These are phyloP conservation scores for Bungarus multicinctus DNA, from an alignment of 2,113 vertebrate genomes.

Conservation along the genomic window DNA sequence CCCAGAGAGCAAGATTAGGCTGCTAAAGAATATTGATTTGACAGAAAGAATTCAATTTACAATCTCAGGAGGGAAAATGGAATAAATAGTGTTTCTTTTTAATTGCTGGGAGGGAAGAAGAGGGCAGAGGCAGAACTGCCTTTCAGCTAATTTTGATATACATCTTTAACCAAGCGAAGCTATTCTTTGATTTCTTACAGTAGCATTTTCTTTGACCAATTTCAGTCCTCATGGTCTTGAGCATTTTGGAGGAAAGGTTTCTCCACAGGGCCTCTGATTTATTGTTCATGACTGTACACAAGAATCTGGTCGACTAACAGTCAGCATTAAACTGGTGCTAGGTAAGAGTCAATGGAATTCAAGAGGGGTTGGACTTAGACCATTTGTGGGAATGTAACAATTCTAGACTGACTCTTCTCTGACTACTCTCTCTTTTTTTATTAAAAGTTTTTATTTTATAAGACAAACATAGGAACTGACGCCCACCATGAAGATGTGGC, in stretches of 20 bases:
- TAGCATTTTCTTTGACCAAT: neutral
- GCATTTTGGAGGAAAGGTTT: neutral
- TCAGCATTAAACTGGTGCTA: too few species aligned
- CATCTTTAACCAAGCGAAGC: neutral
- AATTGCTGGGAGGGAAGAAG: neutral
- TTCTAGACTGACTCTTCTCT: too few species aligned
- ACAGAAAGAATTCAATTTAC: neutral
- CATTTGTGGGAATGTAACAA: too few species aligned
- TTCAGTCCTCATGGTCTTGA: neutral
- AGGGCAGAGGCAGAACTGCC: neutral
- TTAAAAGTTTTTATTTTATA: too few species aligned
- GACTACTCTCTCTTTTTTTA: too few species aligned
- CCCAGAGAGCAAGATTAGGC: neutral
- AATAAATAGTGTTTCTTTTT: neutral
- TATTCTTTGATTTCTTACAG: neutral
- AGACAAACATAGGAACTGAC: too few species aligned
- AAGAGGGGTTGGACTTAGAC: too few species aligned
- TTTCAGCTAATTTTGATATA: neutral
- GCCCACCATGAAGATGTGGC: too few species aligned
- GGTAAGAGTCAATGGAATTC: too few species aligned
- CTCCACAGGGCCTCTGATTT: neutral
- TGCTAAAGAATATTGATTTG: neutral
- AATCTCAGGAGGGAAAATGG: neutral
- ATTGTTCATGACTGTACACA: too few species aligned
- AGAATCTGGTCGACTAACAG: too few species aligned